These are phyloP conservation scores for Zaprionus kolodkinae DNA, from an alignment of 1,140 invertebrate genomes.

Conservation along the genomic window DNA sequence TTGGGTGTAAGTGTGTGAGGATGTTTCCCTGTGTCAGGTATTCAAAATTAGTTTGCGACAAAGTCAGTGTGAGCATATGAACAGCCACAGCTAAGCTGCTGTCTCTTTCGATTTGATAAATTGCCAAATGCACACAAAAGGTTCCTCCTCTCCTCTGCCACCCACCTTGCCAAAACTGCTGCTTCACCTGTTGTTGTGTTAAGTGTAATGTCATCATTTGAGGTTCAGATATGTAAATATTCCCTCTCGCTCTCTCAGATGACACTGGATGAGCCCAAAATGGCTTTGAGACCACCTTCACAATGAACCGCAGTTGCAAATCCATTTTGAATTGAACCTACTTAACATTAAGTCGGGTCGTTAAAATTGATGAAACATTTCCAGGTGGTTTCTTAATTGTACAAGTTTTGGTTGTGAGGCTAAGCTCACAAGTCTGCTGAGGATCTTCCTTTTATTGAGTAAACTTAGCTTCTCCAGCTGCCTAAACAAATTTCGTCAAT, in stretches of 20 bases:
- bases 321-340: constrained; percentile 16
- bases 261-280: constrained; percentile 37
- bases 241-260: background rate
- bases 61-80: constrained; percentile 17
- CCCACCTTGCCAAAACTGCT: constrained; percentile 11
- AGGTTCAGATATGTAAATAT: constrained; percentile 29
- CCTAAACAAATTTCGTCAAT: too few relatives aligned
- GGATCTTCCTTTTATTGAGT: background rate
- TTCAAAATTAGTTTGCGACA: constrained; percentile 53
- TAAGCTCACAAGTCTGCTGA: background rate
- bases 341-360: background rate
- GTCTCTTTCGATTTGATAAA: constrained; percentile 76
- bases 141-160: background rate
- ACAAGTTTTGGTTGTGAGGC: background rate
- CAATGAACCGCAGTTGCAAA: constrained; percentile 2
- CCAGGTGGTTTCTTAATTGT: constrained; percentile 3
- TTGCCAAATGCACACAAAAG: constrained; percentile 53
- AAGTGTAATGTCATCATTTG: constrained; percentile 47
- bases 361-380: constrained; percentile 20
- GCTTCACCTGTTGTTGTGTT: constrained; percentile 37
- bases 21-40: constrained; percentile 7
- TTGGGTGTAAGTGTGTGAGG: constrained; percentile 7
- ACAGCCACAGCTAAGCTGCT: constrained; percentile 42
- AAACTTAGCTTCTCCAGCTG: too few relatives aligned
- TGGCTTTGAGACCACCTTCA: background rate